Evolutionary conservation across 2,888 invertebrate genomes (phyloP), one percentile per base, ranked within the genome.

Genomic region (Galerucella pusilla): DNA sequence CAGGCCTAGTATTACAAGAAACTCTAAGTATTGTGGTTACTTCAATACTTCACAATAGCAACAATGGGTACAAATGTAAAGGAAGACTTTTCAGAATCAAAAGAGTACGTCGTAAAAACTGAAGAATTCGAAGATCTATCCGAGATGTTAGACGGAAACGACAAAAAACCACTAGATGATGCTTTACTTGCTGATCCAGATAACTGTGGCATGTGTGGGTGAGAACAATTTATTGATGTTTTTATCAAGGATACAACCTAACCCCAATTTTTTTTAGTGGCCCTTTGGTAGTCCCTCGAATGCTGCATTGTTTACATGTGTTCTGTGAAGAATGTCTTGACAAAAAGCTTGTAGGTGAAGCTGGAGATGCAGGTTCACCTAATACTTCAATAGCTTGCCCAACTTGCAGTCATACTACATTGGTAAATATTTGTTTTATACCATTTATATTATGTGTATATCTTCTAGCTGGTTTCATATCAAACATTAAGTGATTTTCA

Each of bases 251-350:
- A 65, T 66, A 42, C 11, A 64, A 63, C 52, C 10, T 68, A 74
- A 75, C 70, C 67, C 46, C 1, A 65, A 35, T 6, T 68, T 45
- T 69, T 64, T 80, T 75, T 72, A 79, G 80, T 69, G 78, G 69
- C 45, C 65, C 68, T 25, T 90, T 95, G 85, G 92, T 92, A 87
- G 92, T 93, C 86, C 97, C 98, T 76, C 93, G 96, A 81, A 93
- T 98, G 79, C 91, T 98, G 85, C 93, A 94, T 83, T 98, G 98
- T 89, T 93, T 98, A 86, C 98, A 98, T 90, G 96, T 96, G 69
- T 97, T 97, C 89, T 98, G 98, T 89, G 96, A 97, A 89, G 91
- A 92, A 81, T 98, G 98, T 88, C 91, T 98, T 84, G 93, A 94
- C 86, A 94, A 95, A 86, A 90, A 94, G 85, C 89, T 95, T 84